Percentiles rank a stretch among this genome's conserved stretches.
Evolutionary conservation across 1,140 invertebrate genomes (phyloP).

Genomic region (Saccostrea glomerata): DNA sequence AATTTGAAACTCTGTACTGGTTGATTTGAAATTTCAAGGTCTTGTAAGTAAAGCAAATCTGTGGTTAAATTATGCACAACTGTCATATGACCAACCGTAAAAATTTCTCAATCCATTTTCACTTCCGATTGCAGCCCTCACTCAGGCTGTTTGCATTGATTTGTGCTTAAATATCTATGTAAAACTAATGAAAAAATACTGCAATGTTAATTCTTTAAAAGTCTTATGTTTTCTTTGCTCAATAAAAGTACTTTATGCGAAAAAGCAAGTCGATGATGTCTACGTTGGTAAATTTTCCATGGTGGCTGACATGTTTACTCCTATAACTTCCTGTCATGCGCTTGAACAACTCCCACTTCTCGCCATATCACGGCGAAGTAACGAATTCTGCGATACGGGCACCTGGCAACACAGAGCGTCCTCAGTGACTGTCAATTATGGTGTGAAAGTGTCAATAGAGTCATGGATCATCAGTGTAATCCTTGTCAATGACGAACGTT

Average conservation of each 20-base stretch:
- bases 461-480: slow-evolving; percentile 34
- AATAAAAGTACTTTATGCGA: neutral
- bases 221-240: neutral
- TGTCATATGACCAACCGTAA: slow-evolving; percentile 24
- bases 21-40: neutral
- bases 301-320: slow-evolving; percentile 57
- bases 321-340: slow-evolving; percentile 64
- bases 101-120: slow-evolving; percentile 14
- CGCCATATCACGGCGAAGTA: slow-evolving; percentile 54
- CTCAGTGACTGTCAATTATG: slow-evolving; percentile 58
- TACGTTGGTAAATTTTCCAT: slow-evolving; percentile 19
- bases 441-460: slow-evolving; percentile 35
- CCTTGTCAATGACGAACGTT: slow-evolving; percentile 15
- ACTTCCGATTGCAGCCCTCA: neutral
- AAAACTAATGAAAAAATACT: neutral
- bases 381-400: slow-evolving; percentile 49
- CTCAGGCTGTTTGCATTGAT: neutral
- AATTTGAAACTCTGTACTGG: neutral
- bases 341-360: slow-evolving; percentile 65
- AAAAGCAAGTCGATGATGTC: neutral
- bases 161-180: neutral
- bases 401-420: slow-evolving; percentile 67
- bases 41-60: neutral
- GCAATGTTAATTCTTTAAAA: neutral
- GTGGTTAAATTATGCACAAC: slow-evolving; percentile 15